Evolutionary conservation across 2,888 invertebrate species (phyloP).

Genomic region (Tricholauxania praeusta): DNA sequence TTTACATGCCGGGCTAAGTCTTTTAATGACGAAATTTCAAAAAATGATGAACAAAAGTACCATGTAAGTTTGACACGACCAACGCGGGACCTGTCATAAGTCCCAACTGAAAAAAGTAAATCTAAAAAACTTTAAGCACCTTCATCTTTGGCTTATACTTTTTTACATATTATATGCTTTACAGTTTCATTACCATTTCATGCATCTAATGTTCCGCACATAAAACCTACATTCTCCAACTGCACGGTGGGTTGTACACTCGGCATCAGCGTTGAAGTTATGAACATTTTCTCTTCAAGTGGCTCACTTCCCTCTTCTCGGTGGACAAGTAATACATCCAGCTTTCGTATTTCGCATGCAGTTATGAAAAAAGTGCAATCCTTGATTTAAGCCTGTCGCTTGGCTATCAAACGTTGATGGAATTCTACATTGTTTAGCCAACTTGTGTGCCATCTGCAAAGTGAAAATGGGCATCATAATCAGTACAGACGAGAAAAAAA

Average conservation of each 20-base stretch:
- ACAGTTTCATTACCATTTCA: no score
- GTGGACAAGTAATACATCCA: constrained; percentile 71
- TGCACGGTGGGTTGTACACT: constrained; percentile 80
- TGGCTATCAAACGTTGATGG: constrained; percentile 67
- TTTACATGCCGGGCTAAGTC: no score
- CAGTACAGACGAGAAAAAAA: constrained; percentile 22
- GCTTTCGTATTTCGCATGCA: constrained; percentile 69
- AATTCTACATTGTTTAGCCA: constrained; percentile 69
- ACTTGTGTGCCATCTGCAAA: constrained; percentile 69
- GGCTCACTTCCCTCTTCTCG: constrained; percentile 71
- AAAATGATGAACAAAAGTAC: no score
- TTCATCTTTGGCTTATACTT: no score
- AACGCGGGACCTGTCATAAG: no score
- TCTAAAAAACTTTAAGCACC: no score
- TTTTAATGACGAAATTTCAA: no score
- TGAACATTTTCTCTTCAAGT: constrained; percentile 70
- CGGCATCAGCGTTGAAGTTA: constrained; percentile 79
- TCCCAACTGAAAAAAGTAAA: no score
- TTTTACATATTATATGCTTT: no score
- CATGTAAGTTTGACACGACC: no score
- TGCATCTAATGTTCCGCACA: constrained; percentile 55
- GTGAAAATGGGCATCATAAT: constrained; percentile 13
- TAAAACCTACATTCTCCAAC: constrained; percentile 87
- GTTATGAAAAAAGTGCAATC: constrained; percentile 71
- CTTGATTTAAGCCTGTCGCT: constrained; percentile 69